Conservation (phyloP, 2,888 invertebrate species). For the Philopedon plagiatum region DNA sequence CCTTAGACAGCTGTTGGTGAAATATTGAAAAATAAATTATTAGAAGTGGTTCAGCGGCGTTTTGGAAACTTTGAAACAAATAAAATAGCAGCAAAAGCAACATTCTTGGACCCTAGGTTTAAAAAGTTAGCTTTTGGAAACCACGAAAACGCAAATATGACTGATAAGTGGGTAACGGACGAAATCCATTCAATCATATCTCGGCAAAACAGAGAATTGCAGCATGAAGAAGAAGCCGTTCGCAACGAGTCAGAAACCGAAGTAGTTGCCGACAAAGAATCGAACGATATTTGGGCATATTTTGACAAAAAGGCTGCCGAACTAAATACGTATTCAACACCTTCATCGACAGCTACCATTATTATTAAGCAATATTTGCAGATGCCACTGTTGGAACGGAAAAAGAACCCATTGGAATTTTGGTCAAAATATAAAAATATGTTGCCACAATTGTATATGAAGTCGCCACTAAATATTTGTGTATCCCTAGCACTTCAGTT, state of each 20-base stretch:
- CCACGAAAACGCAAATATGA: slow-evolving; percentile 8
- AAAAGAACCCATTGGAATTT: slow-evolving; percentile 50
- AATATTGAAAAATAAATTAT: slow-evolving; percentile 39
- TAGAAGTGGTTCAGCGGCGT: slow-evolving; percentile 39
- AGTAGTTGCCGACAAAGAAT: neutral
- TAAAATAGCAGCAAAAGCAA: slow-evolving; percentile 51
- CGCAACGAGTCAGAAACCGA: slow-evolving; percentile 4
- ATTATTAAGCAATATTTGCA: slow-evolving; percentile 49
- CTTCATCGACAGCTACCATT: slow-evolving; percentile 25
- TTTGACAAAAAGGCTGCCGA: slow-evolving; percentile 39
- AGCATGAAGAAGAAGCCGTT: slow-evolving; percentile 4
- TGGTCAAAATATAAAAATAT: slow-evolving; percentile 51
- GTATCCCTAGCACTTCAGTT: slow-evolving; percentile 54
- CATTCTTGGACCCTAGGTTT: slow-evolving; percentile 54
- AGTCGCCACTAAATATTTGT: slow-evolving; percentile 51
- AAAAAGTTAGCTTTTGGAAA: slow-evolving; percentile 52
- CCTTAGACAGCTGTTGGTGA: slow-evolving; percentile 38
- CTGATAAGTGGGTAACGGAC: neutral
- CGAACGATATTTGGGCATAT: slow-evolving; percentile 28
- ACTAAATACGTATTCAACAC: slow-evolving; percentile 25
- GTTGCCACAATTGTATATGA: slow-evolving; percentile 53
- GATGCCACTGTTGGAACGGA: slow-evolving; percentile 39
- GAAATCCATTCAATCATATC: slow-evolving; percentile 9
- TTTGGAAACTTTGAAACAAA: slow-evolving; percentile 49
- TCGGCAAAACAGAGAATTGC: slow-evolving; percentile 8